Evolutionary conservation across 2,113 vertebrate species (phyloP).

Genomic region (Mohoua ochrocephala): DNA sequence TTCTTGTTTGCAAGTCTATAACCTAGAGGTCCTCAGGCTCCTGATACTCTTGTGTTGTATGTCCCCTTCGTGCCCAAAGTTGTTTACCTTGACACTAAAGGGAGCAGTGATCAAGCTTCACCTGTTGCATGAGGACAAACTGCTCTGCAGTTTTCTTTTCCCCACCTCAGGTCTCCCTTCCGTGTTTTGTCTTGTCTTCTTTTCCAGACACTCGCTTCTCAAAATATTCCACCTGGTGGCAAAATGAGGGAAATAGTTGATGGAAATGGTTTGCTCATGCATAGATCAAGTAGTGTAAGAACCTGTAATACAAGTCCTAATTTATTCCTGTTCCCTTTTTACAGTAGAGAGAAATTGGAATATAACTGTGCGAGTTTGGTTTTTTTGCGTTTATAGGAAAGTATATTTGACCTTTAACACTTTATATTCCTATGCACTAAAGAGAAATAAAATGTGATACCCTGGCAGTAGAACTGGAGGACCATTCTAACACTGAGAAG

Average conservation of each 20-base stretch:
- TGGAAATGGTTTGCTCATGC: not conserved
- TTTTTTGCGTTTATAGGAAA: not conserved
- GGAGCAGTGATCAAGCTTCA: not conserved
- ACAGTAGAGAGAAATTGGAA: not conserved
- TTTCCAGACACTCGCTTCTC: not conserved
- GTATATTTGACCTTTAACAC: not conserved
- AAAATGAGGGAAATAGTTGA: not conserved
- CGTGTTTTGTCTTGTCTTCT: not conserved
- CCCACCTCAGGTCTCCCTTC: not conserved
- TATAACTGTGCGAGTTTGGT: not conserved
- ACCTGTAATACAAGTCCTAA: not conserved
- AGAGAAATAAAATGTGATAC: not conserved
- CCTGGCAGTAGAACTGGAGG: not conserved
- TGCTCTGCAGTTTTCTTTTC: not conserved
- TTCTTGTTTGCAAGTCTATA: not conserved
- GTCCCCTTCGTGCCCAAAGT: not conserved
- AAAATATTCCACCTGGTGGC: constrained; percentile 47
- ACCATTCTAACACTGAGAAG: not conserved
- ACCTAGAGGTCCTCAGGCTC: not conserved
- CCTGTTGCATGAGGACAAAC: not conserved
- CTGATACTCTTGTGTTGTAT: not conserved
- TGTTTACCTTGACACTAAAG: not conserved
- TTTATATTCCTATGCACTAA: not conserved
- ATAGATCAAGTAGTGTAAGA: not conserved
- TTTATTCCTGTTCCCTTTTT: not conserved